Base-by-base conservation (phyloP, 2,888 invertebrate genomes). In the Nasonia oneida region DNA sequence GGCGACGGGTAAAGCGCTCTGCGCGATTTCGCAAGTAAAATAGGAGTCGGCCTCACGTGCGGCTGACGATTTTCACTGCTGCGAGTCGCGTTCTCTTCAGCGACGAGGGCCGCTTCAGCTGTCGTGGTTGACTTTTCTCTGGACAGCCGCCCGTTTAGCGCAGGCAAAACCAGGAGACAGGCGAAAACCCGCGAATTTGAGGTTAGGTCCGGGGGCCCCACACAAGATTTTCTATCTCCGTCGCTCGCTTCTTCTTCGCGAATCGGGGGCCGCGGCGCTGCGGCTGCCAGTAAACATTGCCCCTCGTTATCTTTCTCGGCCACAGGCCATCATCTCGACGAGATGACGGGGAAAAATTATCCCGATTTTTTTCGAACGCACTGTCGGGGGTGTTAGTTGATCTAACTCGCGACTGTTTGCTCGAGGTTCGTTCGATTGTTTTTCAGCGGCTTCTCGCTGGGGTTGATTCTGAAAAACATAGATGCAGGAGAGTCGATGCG, bases 251-350 rank as follows among this genome's bases (percentile, higher is more conserved):
- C 37, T 77, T 29, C 47, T 61, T 64, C 78, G 29, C 78, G 78
- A 29, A 29, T 29, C 29, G 29, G 1, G 70, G 50, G 73, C 61
- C 53, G 82, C 57, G 3, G 67, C 67, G 73, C 61, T 42, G 82
- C 57, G 3, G 67, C 67, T 29, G 42, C 78, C 83, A 83, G 77
- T 83, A 83, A 83, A 83, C 78, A 83, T 83, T 83, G 47, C 33
- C 57, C 57, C n/a, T 23, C 61, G 57, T 71, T 39, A 83, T 83
- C 74, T 81, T 37, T 75, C 0, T 18, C 39, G 23, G 57, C 42
- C 39, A 61, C 18, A 18, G 18, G 3, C 39, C 37, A 71, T 71
- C 71, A 71, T 71, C 71, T 71, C n/a, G 39, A 61, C n/a, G 39
- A 71, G 71, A 39, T 37, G 18, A 39, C 18, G 18, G 42, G 37